Evolutionary conservation across 2,113 vertebrate species (phyloP).

Genomic region (Istiophorus platypterus): DNA sequence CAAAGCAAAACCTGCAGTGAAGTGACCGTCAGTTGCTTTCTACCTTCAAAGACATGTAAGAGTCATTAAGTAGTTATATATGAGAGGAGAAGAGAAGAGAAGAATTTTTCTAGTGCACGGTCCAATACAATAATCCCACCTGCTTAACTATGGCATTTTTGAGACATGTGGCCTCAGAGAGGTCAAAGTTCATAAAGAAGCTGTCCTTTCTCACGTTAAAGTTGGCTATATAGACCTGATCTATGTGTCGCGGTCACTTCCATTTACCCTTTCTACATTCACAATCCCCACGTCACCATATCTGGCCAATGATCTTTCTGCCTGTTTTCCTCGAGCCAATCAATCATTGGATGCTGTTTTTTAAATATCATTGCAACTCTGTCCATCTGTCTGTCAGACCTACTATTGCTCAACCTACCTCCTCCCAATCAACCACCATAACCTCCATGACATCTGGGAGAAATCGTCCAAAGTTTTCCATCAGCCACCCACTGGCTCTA

Average conservation of each 20-base stretch:
- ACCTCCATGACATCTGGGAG: background rate
- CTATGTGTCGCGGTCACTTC: background rate
- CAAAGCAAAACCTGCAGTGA: background rate
- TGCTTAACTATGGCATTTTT: background rate
- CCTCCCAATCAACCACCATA: background rate
- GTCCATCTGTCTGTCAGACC: too few species aligned
- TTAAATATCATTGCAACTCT: background rate
- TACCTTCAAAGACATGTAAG: constrained; percentile 10
- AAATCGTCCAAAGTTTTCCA: background rate
- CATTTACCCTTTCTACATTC: background rate
- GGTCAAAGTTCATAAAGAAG: too few species aligned
- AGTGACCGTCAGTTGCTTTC: background rate
- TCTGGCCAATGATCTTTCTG: background rate
- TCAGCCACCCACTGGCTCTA: background rate
- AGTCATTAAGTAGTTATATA: background rate
- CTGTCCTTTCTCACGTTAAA: background rate
- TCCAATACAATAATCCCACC: background rate
- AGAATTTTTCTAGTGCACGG: background rate
- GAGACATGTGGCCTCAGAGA: background rate
- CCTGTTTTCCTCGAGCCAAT: background rate
- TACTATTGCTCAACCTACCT: background rate
- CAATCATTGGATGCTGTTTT: background rate
- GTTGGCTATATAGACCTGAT: background rate
- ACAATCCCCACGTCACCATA: background rate
- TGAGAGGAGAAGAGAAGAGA: background rate